Base-by-base conservation (phyloP, 2,113 vertebrate species). In the Channa argus region DNA sequence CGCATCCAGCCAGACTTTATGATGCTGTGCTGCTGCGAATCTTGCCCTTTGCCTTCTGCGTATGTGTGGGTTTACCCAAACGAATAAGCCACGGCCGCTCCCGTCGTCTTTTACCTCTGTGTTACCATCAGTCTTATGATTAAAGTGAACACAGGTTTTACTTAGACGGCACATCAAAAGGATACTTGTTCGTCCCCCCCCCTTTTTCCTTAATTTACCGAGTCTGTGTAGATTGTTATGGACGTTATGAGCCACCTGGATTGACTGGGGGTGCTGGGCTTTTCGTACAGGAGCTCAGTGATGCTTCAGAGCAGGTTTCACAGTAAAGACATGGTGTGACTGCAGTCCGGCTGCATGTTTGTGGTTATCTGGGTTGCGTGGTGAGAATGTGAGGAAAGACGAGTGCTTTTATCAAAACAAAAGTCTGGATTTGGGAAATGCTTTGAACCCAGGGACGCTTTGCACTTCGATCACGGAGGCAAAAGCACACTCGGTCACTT, bases 151-250 rank as follows among this genome's bases (percentile, higher is more conserved):
- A 15, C 53, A 71, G 39, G 62, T 46, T 5, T 41, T 24, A 24
- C 24, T 24, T 24, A 54, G 3, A 67, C 49, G 46, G 76, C 77
- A 73, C 77, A 83, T 82, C 86, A 77, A 80, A 87, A n/a, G 73
- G 83, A 84, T 76, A 84, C 81, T 82, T 84, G 43, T 66, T 74
- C 51, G 54, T 63, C 71, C n/a, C 2, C 7, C 24, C 24, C 24
- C 24, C 24, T 24, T 58, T 68, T 37, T 3, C 36, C 5, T 37
- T 51, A 14, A 54, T 68, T 45, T 24, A 15, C 8, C 14, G 33
- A 54, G 70, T 67, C 45, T 14, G 15, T 60, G 45, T 56, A 51
- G 61, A 63, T 78, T 61, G 60, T 67, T 51, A n/a, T 14, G 58
- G 47, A 46, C 63, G n/a, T 46, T 14, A 8, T 50, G 51, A 5